Percentiles rank a stretch among this genome's conserved stretches.
phyloP scores from a whole-genome alignment of 2,797 vertebrate genomes.

The Phaenicophaeus curvirostris region DNA sequence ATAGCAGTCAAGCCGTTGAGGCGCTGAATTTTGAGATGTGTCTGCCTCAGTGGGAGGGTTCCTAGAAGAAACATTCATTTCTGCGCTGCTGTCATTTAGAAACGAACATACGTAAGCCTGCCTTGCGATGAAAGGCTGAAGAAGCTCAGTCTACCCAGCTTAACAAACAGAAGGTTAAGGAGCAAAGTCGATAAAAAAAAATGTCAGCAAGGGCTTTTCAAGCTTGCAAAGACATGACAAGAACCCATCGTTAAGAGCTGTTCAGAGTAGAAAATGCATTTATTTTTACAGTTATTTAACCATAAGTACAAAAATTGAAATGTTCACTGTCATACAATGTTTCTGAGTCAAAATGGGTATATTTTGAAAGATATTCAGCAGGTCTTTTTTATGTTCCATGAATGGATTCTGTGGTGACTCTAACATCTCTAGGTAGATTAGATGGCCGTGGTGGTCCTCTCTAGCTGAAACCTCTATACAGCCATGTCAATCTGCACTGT shows the following conservation, averaged over 20 bases:
- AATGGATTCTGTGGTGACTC: background rate
- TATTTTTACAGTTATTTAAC: background rate
- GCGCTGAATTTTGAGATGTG: constrained; percentile 52
- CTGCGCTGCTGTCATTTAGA: background rate
- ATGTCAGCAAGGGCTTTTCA: background rate
- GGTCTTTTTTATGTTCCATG: background rate
- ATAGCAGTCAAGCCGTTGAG: constrained; percentile 45
- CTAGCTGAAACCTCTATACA: background rate
- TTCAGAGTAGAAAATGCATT: background rate
- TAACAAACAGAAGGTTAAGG: background rate
- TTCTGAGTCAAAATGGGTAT: background rate
- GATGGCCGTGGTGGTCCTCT: background rate
- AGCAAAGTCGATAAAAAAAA: background rate
- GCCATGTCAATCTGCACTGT: background rate
- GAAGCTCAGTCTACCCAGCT: background rate
- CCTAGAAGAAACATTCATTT: constrained; percentile 48
- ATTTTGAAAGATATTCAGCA: background rate
- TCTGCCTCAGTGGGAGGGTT: constrained; percentile 57
- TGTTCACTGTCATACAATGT: background rate
- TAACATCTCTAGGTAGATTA: background rate
- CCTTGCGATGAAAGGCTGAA: background rate
- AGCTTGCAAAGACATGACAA: background rate
- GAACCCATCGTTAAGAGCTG: background rate
- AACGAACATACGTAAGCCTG: background rate
- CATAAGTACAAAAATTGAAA: background rate